Percentiles rank a stretch among this genome's conserved stretches.
phyloP scores from a whole-genome alignment of 2,797 vertebrate species.

The Tragopan temminckii region DNA sequence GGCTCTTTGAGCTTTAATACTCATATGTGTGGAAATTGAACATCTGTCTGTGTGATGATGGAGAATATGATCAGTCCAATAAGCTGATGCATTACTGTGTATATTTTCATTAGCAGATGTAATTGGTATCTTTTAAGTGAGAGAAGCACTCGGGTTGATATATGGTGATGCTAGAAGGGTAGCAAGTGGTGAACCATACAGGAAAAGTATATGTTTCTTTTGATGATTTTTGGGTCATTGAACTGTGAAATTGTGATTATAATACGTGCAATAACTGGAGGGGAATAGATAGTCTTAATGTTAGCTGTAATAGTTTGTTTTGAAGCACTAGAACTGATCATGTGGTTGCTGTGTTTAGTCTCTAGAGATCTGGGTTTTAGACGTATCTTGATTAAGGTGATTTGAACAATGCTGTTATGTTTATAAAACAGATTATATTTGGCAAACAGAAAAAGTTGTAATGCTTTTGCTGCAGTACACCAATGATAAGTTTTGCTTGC shows the following conservation, averaged over 20 bases:
- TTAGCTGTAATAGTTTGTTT: neutral
- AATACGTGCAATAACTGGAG: neutral
- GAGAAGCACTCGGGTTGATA: neutral
- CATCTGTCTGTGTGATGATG: neutral
- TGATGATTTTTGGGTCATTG: neutral
- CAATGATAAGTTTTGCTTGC: neutral
- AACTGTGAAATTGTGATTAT: neutral
- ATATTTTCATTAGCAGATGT: neutral
- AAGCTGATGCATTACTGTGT: neutral
- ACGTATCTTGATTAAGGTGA: neutral
- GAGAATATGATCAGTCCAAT: neutral
- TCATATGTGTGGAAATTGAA: neutral
- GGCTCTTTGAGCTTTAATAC: neutral
- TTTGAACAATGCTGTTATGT: neutral
- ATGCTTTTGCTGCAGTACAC: neutral
- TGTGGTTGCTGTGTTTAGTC: neutral
- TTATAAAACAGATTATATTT: neutral
- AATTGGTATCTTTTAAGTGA: slow-evolving; percentile 8
- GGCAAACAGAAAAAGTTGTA: neutral
- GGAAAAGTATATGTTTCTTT: neutral
- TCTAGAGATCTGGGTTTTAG: neutral
- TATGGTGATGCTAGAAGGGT: neutral
- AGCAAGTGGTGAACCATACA: neutral
- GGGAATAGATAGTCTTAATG: neutral
- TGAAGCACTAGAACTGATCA: neutral